These are phyloP conservation scores for Masticophis lateralis DNA, from an alignment of 2,797 vertebrate genomes.

Conservation along the genomic window DNA sequence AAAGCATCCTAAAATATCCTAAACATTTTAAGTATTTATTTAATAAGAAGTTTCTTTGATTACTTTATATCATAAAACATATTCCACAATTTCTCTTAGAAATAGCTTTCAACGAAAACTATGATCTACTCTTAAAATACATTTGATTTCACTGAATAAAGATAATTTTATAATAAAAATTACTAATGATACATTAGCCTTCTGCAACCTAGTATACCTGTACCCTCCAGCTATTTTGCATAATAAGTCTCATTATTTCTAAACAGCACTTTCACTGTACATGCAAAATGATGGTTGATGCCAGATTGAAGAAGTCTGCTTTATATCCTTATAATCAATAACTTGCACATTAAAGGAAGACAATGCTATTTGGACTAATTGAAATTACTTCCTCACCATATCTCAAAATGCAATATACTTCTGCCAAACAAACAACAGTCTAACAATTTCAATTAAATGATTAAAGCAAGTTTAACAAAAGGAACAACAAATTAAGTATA, in stretches of 20 bases:
- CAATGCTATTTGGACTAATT: not conserved
- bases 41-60: not conserved
- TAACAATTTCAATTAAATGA: not conserved
- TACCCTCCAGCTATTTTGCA: not conserved
- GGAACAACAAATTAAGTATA: not conserved
- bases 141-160: not conserved
- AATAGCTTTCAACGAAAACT: not conserved
- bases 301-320: not conserved
- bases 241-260: not conserved
- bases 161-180: not conserved
- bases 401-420: not conserved
- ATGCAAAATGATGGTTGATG: not conserved
- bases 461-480: not conserved
- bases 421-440: not conserved
- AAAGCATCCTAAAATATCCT: not conserved
- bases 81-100: not conserved
- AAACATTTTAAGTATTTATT: not conserved
- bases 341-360: not conserved
- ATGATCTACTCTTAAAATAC: not conserved
- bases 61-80: not conserved
- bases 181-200: not conserved
- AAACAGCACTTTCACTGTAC: not conserved
- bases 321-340: not conserved
- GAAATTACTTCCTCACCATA: not conserved
- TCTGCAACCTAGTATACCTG: not conserved